These are phyloP conservation scores for Oxyruncus cristatus DNA, from an alignment of 2,113 vertebrate species.

Conservation along the genomic window DNA sequence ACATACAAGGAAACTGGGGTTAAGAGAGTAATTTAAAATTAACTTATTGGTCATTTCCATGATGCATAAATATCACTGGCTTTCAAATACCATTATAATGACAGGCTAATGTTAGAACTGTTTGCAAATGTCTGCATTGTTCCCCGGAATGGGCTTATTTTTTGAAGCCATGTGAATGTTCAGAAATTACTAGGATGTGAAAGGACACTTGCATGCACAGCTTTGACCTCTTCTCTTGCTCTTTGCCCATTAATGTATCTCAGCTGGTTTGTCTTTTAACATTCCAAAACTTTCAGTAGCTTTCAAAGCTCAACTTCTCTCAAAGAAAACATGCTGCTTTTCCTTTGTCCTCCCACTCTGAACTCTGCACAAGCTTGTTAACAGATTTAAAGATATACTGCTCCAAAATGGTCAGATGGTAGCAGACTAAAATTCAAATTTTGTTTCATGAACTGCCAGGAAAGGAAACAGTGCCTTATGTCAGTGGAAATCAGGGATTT, in stretches of 20 bases:
- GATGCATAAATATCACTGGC: neutral
- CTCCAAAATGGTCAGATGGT: neutral
- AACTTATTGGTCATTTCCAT: neutral
- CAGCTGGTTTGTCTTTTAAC: neutral
- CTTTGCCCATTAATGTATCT: neutral
- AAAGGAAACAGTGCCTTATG: neutral
- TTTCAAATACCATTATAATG: neutral
- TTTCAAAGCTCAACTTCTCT: neutral
- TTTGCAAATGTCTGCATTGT: neutral
- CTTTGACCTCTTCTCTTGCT: conserved; percentile 28
- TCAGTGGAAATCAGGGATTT: neutral
- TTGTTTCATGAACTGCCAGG: neutral
- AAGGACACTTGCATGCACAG: neutral
- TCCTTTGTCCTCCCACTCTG: neutral
- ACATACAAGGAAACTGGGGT: neutral
- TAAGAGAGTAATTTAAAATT: neutral
- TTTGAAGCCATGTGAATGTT: neutral
- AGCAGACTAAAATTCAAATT: neutral
- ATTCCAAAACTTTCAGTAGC: neutral
- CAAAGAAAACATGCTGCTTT: neutral
- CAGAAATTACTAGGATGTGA: neutral
- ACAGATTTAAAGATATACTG: neutral
- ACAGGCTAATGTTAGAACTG: conserved; percentile 1
- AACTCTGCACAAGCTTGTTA: neutral
- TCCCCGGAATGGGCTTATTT: neutral